Percentiles rank a stretch among this genome's conserved stretches.
Conservation (phyloP, 2,888 invertebrate genomes). For the Ctena decussata region DNA sequence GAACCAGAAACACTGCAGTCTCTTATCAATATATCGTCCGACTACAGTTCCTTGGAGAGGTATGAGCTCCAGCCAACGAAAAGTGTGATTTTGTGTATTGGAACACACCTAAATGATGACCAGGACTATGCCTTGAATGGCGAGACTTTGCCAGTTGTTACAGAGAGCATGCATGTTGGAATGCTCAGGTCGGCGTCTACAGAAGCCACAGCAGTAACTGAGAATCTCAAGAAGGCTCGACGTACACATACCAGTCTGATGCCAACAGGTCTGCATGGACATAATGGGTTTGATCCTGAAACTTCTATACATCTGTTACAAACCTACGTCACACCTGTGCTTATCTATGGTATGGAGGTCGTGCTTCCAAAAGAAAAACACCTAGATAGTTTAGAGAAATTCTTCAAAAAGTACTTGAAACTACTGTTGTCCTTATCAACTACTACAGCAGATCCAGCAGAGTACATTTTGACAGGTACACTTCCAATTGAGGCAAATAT, state of each 20-base stretch:
- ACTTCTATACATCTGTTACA: neutral
- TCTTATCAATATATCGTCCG: neutral
- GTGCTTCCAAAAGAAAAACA: neutral
- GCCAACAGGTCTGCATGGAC: neutral
- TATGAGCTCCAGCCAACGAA: neutral
- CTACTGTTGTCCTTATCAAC: constrained; percentile 21
- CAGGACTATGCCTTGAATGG: neutral
- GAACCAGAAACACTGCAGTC: neutral
- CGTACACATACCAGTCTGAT: neutral
- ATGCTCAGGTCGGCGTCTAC: neutral
- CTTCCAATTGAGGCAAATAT: constrained; percentile 25
- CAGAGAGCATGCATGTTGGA: neutral
- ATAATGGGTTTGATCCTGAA: neutral
- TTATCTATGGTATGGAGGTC: neutral
- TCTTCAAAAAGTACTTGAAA: constrained; percentile 1
- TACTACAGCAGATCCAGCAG: constrained; percentile 24
- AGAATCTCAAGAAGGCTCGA: constrained; percentile 15
- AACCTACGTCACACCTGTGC: neutral
- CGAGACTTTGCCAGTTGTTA: neutral
- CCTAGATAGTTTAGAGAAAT: neutral
- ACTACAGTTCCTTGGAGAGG: neutral
- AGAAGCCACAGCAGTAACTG: constrained; percentile 13
- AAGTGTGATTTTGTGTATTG: neutral
- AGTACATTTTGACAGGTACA: constrained; percentile 20
- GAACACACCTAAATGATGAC: neutral